These are phyloP conservation scores for Oryzias curvinotus DNA, from an alignment of 2,113 vertebrate genomes.

Conservation along the genomic window DNA sequence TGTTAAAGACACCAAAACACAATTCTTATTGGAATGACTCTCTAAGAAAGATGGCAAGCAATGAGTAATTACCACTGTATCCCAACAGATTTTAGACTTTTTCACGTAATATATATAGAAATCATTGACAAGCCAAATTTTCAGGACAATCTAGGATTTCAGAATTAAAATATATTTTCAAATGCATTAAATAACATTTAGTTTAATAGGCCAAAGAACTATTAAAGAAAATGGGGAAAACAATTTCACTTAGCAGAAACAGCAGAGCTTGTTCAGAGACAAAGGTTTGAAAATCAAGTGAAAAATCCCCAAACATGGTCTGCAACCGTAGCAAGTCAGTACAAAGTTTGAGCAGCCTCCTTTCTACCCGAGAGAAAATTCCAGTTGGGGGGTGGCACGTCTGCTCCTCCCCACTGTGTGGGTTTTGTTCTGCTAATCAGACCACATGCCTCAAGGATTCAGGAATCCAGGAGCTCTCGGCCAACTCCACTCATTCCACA, in stretches of 20 bases:
- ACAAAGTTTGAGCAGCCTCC: constrained; percentile 58
- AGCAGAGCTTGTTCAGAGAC: constrained; percentile 14
- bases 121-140: constrained; percentile 24
- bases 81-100: too few relatives aligned
- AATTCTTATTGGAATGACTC: too few relatives aligned
- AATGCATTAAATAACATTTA: neutral
- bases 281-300: constrained; percentile 31
- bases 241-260: constrained; percentile 22
- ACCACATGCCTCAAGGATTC: constrained; percentile 78
- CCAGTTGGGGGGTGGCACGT: constrained; percentile 49
- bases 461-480: constrained; percentile 73
- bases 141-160: neutral
- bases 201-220: neutral
- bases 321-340: constrained; percentile 41
- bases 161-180: constrained; percentile 7
- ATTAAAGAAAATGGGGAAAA: constrained; percentile 7
- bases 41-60: constrained; percentile 4
- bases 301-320: constrained; percentile 44
- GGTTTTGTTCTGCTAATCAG: constrained; percentile 80
- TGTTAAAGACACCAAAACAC: too few relatives aligned
- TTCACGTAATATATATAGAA: constrained; percentile 10
- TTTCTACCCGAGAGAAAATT: constrained; percentile 64
- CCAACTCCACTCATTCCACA: constrained; percentile 69
- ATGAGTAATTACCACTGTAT: constrained; percentile 29
- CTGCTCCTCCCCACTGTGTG: constrained; percentile 75